A percentile compares a stretch with the other conserved stretches of the same genome.
Evolutionary conservation across 2,113 vertebrate genomes (phyloP).

Genomic region (Platycercus adscitus): DNA sequence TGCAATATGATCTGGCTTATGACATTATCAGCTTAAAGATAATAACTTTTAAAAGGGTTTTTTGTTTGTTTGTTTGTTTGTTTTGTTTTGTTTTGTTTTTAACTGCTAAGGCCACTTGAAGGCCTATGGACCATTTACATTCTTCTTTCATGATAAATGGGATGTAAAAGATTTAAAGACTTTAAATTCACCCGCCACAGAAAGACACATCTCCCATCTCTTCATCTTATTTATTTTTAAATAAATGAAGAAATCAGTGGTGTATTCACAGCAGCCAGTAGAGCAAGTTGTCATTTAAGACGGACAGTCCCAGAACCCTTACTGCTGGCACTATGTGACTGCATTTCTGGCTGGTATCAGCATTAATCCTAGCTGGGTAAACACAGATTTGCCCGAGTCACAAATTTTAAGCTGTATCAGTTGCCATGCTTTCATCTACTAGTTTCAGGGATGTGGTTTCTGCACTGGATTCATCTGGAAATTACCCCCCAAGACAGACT

Average conservation of each 20-base stretch:
- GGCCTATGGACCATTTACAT: background rate
- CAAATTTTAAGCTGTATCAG: conserved; percentile 10
- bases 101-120: background rate
- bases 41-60: background rate
- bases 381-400: conserved; percentile 15
- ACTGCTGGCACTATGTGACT: background rate
- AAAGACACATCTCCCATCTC: background rate
- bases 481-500: background rate
- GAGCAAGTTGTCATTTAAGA: conserved; percentile 26
- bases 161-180: background rate
- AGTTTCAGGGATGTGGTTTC: conserved; percentile 54
- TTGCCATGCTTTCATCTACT: conserved; percentile 36
- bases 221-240: background rate
- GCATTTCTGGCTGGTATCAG: conserved; percentile 11
- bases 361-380: conserved; percentile 45
- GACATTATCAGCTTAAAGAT: background rate
- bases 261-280: conserved; percentile 23
- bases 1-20: background rate
- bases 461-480: conserved; percentile 32
- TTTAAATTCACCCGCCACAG: background rate
- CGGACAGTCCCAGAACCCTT: background rate
- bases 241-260: conserved; percentile 23
- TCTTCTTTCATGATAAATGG: background rate
- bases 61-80: too few species aligned
- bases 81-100: background rate